phyloP scores from a whole-genome alignment of 2,113 vertebrate genomes.

The Lathamus discolor region DNA sequence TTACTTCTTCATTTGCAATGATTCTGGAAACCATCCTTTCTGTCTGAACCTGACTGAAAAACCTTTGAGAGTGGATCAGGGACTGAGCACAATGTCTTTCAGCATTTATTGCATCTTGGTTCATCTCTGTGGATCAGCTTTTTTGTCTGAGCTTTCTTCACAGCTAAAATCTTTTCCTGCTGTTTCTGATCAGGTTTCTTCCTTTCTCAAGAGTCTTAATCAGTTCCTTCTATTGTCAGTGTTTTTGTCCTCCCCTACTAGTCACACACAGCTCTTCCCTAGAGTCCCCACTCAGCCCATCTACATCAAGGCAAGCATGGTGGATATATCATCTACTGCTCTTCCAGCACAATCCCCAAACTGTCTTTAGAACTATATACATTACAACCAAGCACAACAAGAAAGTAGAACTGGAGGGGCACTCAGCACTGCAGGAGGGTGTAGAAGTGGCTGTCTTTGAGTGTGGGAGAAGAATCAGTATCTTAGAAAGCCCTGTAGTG shows the following conservation, averaged over 20 bases:
- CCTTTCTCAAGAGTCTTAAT: not conserved
- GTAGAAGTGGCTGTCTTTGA: not conserved
- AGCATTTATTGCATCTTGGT: not conserved
- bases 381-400: not conserved
- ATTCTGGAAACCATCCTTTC: not conserved
- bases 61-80: not conserved
- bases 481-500: not conserved
- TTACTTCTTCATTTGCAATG: not conserved
- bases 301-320: not conserved
- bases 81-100: not conserved
- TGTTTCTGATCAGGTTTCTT: not conserved
- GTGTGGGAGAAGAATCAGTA: not conserved
- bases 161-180: not conserved
- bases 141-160: not conserved
- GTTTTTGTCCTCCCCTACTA: not conserved
- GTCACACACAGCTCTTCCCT: not conserved
- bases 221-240: not conserved
- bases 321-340: not conserved
- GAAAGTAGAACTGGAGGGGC: not conserved
- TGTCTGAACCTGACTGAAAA: not conserved
- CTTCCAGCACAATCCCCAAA: not conserved
- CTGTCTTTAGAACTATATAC: not conserved
- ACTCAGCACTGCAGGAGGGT: not conserved
- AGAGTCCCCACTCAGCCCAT: not conserved
- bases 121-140: not conserved